A percentile compares a stretch with the other conserved stretches of the same genome.
Evolutionary conservation across 2,888 invertebrate genomes (phyloP).

Genomic region (Eucera pruinosa): DNA sequence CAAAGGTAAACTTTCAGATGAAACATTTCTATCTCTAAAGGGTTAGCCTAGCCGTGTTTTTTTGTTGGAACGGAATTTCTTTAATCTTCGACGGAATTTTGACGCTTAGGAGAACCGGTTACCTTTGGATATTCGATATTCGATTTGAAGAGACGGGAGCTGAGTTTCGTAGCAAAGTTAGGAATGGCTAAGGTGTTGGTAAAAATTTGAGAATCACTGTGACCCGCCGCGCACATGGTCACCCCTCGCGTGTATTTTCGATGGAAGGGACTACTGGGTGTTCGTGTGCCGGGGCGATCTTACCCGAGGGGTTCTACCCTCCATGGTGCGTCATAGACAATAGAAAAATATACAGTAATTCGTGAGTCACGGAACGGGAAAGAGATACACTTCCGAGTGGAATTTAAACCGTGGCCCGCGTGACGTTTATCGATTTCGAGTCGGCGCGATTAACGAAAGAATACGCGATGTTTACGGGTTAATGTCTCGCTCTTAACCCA

Average conservation of each 20-base stretch:
- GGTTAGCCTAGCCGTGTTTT: too few species aligned
- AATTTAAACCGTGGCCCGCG: constrained; percentile 1
- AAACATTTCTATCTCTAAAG: too few species aligned
- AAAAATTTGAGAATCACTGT: constrained; percentile 62
- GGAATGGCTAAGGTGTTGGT: not conserved
- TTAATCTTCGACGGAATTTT: too few species aligned
- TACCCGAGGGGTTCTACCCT: constrained; percentile 61
- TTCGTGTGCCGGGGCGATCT: constrained; percentile 31
- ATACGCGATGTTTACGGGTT: too few species aligned
- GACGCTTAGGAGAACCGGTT: too few species aligned
- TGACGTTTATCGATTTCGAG: not conserved
- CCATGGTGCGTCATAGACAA: constrained; percentile 50
- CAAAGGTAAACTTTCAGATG: too few species aligned
- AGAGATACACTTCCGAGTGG: constrained; percentile 30
- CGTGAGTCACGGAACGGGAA: constrained; percentile 62
- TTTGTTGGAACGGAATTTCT: too few species aligned
- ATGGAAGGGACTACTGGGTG: constrained; percentile 35
- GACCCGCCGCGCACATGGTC: constrained; percentile 49
- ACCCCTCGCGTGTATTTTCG: constrained; percentile 43
- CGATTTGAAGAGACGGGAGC: too few species aligned
- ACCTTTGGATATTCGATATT: too few species aligned
- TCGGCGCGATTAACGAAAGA: too few species aligned
- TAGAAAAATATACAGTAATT: constrained; percentile 61
- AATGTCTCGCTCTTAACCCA: too few species aligned
- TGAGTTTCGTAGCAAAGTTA: not conserved